A percentile compares a stretch with the other conserved stretches of the same genome.
phyloP scores from a whole-genome alignment of 2,888 invertebrate genomes.

The Pyralis farinalis region DNA sequence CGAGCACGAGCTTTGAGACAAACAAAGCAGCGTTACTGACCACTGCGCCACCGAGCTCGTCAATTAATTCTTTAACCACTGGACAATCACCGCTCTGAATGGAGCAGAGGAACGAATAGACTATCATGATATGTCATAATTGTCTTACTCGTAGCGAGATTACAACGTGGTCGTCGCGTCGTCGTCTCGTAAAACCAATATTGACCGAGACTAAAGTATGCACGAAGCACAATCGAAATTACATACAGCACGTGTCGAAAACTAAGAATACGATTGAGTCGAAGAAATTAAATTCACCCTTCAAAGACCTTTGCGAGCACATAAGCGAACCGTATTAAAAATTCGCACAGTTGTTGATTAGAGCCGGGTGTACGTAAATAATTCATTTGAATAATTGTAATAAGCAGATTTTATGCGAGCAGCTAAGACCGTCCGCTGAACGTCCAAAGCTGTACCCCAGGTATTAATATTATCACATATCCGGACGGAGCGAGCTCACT shows the following conservation, averaged over 20 bases:
- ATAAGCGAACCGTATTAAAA: slow-evolving; percentile 4
- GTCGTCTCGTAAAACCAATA: too few species aligned
- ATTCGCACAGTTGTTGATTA: slow-evolving; percentile 10
- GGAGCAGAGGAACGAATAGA: too few species aligned
- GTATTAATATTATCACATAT: slow-evolving; percentile 80
- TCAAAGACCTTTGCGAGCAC: background rate
- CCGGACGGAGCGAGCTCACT: slow-evolving; percentile 64
- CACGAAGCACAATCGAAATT: background rate
- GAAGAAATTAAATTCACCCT: background rate
- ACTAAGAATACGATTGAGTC: background rate
- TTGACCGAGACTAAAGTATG: too few species aligned
- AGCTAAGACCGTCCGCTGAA: slow-evolving; percentile 33
- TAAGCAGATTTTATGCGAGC: slow-evolving; percentile 37
- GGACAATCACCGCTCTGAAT: too few species aligned
- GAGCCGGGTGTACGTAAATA: slow-evolving; percentile 7
- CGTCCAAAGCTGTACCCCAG: slow-evolving; percentile 35
- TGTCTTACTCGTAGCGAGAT: too few species aligned
- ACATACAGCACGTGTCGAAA: slow-evolving; percentile 7
- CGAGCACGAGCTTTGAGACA: too few species aligned
- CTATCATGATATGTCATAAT: too few species aligned
- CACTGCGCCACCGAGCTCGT: too few species aligned
- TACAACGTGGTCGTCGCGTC: too few species aligned
- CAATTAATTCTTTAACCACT: too few species aligned
- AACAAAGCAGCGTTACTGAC: too few species aligned
- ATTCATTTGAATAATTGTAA: slow-evolving; percentile 31